These are phyloP conservation scores for Sparus aurata DNA, from an alignment of 2,797 vertebrate species.

Conservation along the genomic window DNA sequence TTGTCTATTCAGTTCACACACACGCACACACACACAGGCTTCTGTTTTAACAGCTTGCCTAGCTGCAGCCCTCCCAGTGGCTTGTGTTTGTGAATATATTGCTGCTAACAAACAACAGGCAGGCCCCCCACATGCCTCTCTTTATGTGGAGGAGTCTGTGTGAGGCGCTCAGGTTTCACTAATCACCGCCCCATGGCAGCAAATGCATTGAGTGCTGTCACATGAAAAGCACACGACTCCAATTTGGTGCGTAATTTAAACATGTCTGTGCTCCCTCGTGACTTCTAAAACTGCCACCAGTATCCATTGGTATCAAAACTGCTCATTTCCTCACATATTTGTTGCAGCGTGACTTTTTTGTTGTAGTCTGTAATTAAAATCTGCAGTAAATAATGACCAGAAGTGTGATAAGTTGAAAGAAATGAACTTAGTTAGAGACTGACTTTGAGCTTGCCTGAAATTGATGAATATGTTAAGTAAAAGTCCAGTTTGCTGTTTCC, in stretches of 20 bases:
- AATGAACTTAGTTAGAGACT: not conserved
- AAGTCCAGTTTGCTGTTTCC: too few species aligned
- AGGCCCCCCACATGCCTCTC: constrained; percentile 15
- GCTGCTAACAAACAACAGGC: constrained; percentile 52
- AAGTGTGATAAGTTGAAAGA: not conserved
- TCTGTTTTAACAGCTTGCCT: constrained; percentile 58
- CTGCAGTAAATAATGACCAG: not conserved
- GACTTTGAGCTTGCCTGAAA: too few species aligned
- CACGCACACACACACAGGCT: not conserved
- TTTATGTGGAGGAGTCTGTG: constrained; percentile 32
- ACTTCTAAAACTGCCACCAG: not conserved
- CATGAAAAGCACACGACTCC: not conserved
- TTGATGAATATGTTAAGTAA: too few species aligned
- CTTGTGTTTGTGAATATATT: constrained; percentile 46
- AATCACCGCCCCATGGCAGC: constrained; percentile 6
- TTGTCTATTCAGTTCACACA: constrained; percentile 13
- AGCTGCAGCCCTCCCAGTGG: constrained; percentile 16
- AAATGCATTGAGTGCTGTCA: constrained; percentile 1
- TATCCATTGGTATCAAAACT: not conserved
- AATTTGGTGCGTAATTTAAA: not conserved
- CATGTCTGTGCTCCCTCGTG: not conserved
- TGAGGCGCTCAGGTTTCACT: constrained; percentile 33
- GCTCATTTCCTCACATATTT: not conserved
- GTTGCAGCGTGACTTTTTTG: not conserved
- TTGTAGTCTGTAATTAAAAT: not conserved